Evolutionary conservation across 2,888 invertebrate genomes (phyloP), one percentile per base, ranked within the genome.

Genomic region (Drosophila leonis): DNA sequence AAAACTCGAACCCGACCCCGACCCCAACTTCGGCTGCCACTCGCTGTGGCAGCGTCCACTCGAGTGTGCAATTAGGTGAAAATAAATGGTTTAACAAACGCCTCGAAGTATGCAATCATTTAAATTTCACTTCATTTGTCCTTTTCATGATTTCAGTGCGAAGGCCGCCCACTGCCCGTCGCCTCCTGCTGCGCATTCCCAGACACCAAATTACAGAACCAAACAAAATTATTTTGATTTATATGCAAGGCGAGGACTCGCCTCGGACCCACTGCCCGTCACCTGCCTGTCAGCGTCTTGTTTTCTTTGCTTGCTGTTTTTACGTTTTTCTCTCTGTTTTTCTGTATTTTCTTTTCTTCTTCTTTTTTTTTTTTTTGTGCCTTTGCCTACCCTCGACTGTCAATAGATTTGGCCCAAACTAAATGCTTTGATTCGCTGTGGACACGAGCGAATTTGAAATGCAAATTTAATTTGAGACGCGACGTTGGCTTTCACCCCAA

Each of bases 171-270:
- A 3, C 18, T 1, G 1, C 41, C n/a, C 20, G 7, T 35, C 35
- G 44, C 27, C 35, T 4, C 33, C 52, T 18, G 9, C 44, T 31
- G 12, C 18, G 35, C 72, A 64, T 70, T 78, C 60, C 68, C 46
- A 68, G 88, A 65, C 80, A 67, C 75, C 83, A 83, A 86, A 88
- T 90, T 90, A 85, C 78, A 73, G 72, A 75, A 78, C 79, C 81
- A 83, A 90, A 88, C 82, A 87, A 90, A 90, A 90, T 87, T 88
- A 87, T 90, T 87, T 90, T 87, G 87, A 89, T 90, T 90, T 89
- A 90, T 87, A 87, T 87, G 82, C 88, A 85, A 63, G 79, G 42
- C 77, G 37, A 72, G 78, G 54, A 41, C 31, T 49, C 48, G 37
- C 24, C 44, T 1, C 15, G 27, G 46, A 46, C 46, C 24, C 24